Evolutionary conservation across 92 coral and sea anemone genomes (phyloP).

Genomic region (Nematostella vectensis): DNA sequence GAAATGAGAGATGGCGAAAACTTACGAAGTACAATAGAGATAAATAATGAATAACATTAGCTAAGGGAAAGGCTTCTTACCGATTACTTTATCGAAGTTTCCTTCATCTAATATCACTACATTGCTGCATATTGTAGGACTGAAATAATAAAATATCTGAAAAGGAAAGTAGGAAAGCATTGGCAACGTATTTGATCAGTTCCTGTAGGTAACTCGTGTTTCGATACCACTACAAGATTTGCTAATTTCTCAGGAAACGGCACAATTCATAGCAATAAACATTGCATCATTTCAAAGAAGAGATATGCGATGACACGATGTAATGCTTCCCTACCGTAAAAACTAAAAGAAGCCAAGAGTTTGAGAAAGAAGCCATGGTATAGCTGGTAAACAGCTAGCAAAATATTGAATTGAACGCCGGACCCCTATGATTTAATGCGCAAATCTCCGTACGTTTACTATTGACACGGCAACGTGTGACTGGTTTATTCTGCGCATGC

Average conservation of each 20-base stretch:
- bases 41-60: conserved; percentile 29
- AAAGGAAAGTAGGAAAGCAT: conserved; percentile 6
- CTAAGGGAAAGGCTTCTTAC: conserved; percentile 29
- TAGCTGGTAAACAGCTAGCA: conserved; percentile 13
- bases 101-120: conserved; percentile 47
- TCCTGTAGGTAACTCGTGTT: background rate
- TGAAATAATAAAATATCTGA: conserved; percentile 43
- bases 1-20: no score
- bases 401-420: conserved; percentile 8
- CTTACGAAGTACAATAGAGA: conserved; percentile 13
- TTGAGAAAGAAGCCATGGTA: conserved; percentile 47
- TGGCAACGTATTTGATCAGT: background rate
- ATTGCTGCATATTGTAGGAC: conserved; percentile 33
- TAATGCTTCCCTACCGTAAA: conserved; percentile 34
- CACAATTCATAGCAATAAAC: background rate
- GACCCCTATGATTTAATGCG: conserved; percentile 33
- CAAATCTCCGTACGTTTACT: conserved; percentile 37
- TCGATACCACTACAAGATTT: no score
- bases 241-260: no score
- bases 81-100: conserved; percentile 64
- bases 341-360: conserved; percentile 50
- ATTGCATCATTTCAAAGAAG: background rate
- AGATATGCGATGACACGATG: background rate
- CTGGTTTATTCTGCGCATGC: conserved; percentile 68
- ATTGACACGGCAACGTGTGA: conserved; percentile 81